These are phyloP conservation scores for Diorhabda sublineata DNA, from an alignment of 1,140 invertebrate genomes.

Conservation along the genomic window DNA sequence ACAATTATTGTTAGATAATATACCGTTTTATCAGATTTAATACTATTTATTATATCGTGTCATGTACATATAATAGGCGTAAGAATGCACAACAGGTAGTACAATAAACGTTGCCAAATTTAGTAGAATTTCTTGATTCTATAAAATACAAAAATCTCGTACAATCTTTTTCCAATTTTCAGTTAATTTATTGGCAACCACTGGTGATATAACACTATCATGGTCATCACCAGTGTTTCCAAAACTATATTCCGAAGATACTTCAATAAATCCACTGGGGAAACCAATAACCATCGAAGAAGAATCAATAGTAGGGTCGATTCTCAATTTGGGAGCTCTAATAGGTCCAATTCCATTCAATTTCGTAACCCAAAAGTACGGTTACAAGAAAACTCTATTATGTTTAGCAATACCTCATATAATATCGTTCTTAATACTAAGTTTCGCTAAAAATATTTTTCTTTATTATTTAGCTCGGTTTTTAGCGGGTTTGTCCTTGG, in stretches of 20 bases:
- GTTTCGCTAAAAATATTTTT: conserved; percentile 50
- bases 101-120: no score
- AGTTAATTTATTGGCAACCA: conserved; percentile 62
- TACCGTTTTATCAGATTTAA: no score
- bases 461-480: conserved; percentile 54
- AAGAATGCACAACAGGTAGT: no score
- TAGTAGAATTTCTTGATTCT: no score
- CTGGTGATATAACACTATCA: conserved; percentile 60
- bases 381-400: conserved; percentile 46
- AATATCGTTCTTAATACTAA: conserved; percentile 61
- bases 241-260: conserved; percentile 47
- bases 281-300: conserved; percentile 49
- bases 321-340: conserved; percentile 73
- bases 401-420: conserved; percentile 53
- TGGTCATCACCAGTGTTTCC: conserved; percentile 69
- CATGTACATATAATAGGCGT: no score
- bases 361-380: conserved; percentile 42
- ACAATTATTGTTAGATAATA: no score
- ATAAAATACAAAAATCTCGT: not conserved
- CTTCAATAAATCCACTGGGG: conserved; percentile 37
- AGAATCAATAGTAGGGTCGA: conserved; percentile 73
- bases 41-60: no score
- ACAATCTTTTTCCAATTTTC: conserved; percentile 14
- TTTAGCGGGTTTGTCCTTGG: conserved; percentile 61
- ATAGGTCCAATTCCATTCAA: conserved; percentile 48